Base-by-base conservation (phyloP, 2,888 invertebrate genomes). In the Trachelus iudaicus region DNA sequence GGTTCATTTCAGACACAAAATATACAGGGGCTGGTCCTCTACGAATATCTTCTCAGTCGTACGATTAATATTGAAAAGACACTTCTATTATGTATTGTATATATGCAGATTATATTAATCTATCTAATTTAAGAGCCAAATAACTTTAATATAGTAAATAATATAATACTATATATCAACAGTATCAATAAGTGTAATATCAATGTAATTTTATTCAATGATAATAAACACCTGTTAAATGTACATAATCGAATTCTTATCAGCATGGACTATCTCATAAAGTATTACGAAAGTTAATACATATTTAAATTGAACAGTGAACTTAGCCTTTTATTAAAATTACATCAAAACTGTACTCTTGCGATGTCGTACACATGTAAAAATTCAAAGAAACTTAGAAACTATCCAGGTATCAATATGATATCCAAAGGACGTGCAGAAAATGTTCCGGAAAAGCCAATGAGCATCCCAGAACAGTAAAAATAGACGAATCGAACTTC, bases 211-310 rank as follows among this genome's bases (percentile, higher is more conserved):
- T 75, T 75, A n/a, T 78, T 6, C n/a, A 75, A 9, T 69, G 15
- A 34, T 76, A 82, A 69, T 11, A 73, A 77, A 56, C 23, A 56
- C 9, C 56, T 56, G 56, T 23, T 6, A 56, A 56, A 56, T 56
- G 2, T 56, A 56, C 23, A 56, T 23, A 23, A 15, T 56, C 23
- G 9, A 56, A 56, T 56, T 56, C 2, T 56, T 56, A 56, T 23
- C 23, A 56, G 56, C 1, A 6, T 9, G 6, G 9, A 6, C 56
- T 56, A 56, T 56, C 23, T 56, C 9, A 23, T 56, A 23, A 23
- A 23, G 15, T 9, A 56, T 23, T 23, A 56, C 9, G 6, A 56
- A 56, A 56, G 2, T 6, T 9, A 56, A 23, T 56, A 23, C 6
- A 56, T 23, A 56, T 56, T 40, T 40, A 4, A 23, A 56, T 15